Evolutionary conservation across 2,888 invertebrate species (phyloP).

Genomic region (Tanytarsus gracilentus): DNA sequence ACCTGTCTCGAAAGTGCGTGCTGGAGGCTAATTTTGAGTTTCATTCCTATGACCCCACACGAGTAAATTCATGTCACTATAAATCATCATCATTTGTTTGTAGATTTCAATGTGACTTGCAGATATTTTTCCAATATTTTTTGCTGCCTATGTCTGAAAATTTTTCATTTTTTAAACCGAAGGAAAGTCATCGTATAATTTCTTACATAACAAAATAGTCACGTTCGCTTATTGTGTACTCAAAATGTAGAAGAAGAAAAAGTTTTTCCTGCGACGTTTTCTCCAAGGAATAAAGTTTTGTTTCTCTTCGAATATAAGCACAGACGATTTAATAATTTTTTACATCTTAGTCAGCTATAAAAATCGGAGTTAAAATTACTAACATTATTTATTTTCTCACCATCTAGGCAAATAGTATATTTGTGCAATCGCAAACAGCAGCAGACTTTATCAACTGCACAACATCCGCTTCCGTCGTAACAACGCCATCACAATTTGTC

Average conservation of each 20-base stretch:
- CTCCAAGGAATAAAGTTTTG: neutral
- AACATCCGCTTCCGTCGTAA: conserved; percentile 31
- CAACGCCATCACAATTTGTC: conserved; percentile 14
- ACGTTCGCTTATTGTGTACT: conserved; percentile 12
- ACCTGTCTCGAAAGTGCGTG: neutral
- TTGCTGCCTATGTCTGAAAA: neutral
- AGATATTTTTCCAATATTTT: neutral
- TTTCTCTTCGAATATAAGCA: neutral
- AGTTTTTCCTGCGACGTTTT: too few relatives aligned
- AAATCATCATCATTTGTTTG: neutral
- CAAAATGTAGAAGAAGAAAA: neutral
- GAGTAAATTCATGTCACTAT: neutral
- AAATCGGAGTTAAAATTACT: neutral
- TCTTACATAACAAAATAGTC: conserved; percentile 28
- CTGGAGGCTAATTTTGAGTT: neutral
- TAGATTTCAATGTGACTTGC: conserved; percentile 17
- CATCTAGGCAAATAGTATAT: conserved; percentile 34
- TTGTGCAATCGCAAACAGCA: conserved; percentile 33
- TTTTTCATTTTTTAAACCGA: neutral
- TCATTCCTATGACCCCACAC: neutral
- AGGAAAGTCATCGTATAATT: conserved; percentile 20
- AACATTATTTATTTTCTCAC: too few relatives aligned
- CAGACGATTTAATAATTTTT: neutral
- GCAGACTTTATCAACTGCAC: conserved; percentile 32
- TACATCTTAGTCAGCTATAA: conserved; percentile 9